phyloP scores from a whole-genome alignment of 2,113 vertebrate genomes.

The Pseudorasbora parva region DNA sequence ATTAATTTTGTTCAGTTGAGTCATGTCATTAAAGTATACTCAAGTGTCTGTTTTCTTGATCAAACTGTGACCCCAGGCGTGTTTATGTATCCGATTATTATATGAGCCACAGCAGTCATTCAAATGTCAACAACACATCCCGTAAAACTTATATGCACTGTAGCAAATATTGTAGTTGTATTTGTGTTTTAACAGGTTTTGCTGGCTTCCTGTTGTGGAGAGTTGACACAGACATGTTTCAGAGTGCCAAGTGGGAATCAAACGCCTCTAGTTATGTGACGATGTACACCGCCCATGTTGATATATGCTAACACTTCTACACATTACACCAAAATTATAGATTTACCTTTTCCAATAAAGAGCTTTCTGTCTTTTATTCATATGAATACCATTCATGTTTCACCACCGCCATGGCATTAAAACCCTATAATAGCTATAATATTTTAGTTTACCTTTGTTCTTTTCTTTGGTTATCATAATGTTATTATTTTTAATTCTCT shows the following conservation, averaged over 20 bases:
- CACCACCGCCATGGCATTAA: too few species aligned
- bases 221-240: constrained; percentile 4
- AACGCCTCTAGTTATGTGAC: background rate
- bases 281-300: background rate
- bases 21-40: background rate
- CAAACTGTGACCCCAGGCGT: background rate
- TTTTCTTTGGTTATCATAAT: too few species aligned
- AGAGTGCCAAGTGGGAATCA: background rate
- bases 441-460: too few species aligned
- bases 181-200: background rate
- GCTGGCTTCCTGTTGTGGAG: background rate
- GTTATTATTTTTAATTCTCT: too few species aligned
- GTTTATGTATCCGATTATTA: background rate
- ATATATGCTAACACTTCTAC: background rate
- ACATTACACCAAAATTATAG: too few species aligned
- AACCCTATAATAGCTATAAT: too few species aligned
- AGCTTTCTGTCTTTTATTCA: too few species aligned
- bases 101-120: background rate
- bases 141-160: background rate
- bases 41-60: background rate
- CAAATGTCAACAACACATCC: background rate
- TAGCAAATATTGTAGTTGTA: background rate
- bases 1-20: too few species aligned
- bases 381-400: too few species aligned
- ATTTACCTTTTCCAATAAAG: too few species aligned